Conservation (phyloP, 2,113 vertebrate species). For the Archocentrus centrarchus region DNA sequence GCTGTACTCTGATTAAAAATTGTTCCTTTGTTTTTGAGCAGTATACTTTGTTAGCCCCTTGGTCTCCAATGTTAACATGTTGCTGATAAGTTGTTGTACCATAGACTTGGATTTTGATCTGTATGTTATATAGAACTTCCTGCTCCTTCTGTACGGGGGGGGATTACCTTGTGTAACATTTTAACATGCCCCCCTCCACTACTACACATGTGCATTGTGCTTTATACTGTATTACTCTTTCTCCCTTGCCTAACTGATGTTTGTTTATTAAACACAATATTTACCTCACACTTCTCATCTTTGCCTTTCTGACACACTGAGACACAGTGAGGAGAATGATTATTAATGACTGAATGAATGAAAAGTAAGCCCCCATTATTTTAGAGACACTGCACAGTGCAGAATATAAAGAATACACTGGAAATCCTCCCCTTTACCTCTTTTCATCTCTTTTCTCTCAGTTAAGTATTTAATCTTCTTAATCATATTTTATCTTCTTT, state of each 20-base stretch:
- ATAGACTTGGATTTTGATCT: slow-evolving; percentile 92
- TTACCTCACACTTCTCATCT: slow-evolving; percentile 85
- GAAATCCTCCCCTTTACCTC: neutral
- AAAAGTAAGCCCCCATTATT: neutral
- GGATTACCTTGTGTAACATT: slow-evolving; percentile 85
- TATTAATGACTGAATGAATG: neutral
- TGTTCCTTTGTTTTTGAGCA: too few species aligned
- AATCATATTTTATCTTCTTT: neutral
- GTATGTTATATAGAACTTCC: slow-evolving; percentile 80
- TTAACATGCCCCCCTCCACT: slow-evolving; percentile 86
- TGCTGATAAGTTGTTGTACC: slow-evolving; percentile 97
- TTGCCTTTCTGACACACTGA: slow-evolving; percentile 46
- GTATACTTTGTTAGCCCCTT: slow-evolving; percentile 89
- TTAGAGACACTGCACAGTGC: neutral
- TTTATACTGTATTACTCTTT: slow-evolving; percentile 84
- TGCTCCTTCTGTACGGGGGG: slow-evolving; percentile 87
- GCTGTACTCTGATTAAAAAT: too few species aligned
- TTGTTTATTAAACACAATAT: slow-evolving; percentile 98
- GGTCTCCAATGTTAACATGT: slow-evolving; percentile 93
- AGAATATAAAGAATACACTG: neutral
- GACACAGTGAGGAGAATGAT: neutral
- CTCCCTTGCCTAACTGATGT: slow-evolving; percentile 91
- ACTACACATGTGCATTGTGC: slow-evolving; percentile 90
- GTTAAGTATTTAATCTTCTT: neutral
- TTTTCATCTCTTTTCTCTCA: neutral